Conservation (phyloP, 2,888 invertebrate species). For the Crematogaster levior region DNA sequence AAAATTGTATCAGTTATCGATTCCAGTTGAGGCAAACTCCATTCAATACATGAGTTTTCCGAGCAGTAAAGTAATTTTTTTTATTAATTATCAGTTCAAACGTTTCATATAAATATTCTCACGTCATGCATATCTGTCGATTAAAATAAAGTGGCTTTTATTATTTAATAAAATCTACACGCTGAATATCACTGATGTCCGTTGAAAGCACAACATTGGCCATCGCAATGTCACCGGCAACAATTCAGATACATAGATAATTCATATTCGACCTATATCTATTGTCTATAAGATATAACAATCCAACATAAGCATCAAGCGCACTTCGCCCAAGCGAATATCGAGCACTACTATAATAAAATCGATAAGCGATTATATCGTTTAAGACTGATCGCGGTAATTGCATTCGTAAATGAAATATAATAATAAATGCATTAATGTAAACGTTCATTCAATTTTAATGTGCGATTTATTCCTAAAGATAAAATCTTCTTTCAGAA, state of each 20-base stretch:
- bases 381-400: conserved; percentile 51
- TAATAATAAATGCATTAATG: conserved; percentile 45
- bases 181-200: conserved; percentile 22
- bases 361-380: conserved; percentile 59
- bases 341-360: conserved; percentile 55
- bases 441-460: conserved; percentile 50
- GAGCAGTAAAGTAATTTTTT: not conserved
- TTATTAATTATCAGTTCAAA: conserved; percentile 31
- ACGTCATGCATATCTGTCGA: not conserved
- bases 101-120: conserved; percentile 13
- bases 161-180: conserved; percentile 29
- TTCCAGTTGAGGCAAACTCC: not conserved
- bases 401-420: conserved; percentile 20
- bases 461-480: conserved; percentile 43
- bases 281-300: conserved; percentile 69
- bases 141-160: conserved; percentile 24
- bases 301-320: conserved; percentile 65
- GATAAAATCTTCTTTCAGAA: conserved; percentile 34
- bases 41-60: not conserved
- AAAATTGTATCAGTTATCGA: not conserved
- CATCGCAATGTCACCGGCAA: conserved; percentile 56
- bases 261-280: conserved; percentile 61
- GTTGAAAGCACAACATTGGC: conserved; percentile 48
- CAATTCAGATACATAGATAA: conserved; percentile 66
- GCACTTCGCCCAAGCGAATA: conserved; percentile 52